phyloP scores from a whole-genome alignment of 2,888 invertebrate genomes.

The Lucinisca nassula region DNA sequence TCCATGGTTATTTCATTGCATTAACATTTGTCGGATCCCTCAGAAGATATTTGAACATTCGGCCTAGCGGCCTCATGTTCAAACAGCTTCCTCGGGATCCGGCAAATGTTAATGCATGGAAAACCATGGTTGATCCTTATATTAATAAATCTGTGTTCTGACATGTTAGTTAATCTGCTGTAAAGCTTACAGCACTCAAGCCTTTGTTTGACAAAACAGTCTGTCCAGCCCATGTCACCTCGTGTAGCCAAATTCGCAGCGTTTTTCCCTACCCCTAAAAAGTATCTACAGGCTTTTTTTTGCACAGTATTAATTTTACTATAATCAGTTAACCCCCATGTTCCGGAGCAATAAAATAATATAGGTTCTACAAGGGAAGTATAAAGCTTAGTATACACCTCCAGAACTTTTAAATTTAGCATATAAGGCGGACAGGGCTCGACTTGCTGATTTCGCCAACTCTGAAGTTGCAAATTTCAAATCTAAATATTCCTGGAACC shows the following conservation, averaged over 20 bases:
- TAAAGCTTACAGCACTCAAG: neutral
- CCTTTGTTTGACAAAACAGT: neutral
- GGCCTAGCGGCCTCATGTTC: no score
- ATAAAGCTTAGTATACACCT: slow-evolving; percentile 16
- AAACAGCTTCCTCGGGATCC: no score
- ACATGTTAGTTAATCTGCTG: neutral
- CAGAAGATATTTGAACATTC: no score
- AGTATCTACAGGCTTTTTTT: neutral
- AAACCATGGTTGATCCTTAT: no score
- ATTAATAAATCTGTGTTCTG: neutral
- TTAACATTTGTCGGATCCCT: no score
- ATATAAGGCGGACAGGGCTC: slow-evolving; percentile 9
- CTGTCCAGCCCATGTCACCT: slow-evolving; percentile 14
- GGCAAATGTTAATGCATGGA: no score
- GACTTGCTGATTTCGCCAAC: slow-evolving; percentile 27
- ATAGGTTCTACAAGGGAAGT: slow-evolving; percentile 4
- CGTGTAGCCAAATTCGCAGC: neutral
- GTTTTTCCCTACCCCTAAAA: neutral
- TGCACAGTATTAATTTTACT: slow-evolving; percentile 5
- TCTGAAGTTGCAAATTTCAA: slow-evolving; percentile 8
- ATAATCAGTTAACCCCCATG: neutral
- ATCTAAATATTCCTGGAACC: neutral
- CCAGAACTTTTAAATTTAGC: slow-evolving; percentile 10
- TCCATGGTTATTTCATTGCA: no score
- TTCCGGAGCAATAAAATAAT: slow-evolving; percentile 9